Percentiles rank a stretch among this genome's conserved stretches.
Conservation (phyloP, 2,888 invertebrate species). For the Caenorhabditis parvicauda region DNA sequence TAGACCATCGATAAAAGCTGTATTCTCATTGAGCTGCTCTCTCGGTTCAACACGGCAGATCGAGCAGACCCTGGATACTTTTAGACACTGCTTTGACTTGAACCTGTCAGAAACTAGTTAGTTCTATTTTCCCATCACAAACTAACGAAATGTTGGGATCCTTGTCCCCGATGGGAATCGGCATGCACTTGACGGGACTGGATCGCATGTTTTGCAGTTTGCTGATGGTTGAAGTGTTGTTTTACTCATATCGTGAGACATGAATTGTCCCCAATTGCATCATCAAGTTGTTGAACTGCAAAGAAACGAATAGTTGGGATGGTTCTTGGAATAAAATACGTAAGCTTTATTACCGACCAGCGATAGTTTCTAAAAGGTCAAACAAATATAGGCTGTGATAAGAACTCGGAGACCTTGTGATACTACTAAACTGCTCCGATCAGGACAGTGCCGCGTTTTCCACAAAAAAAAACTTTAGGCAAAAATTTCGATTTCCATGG, state of each 20-base stretch:
- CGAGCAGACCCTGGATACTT: constrained; percentile 76
- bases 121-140: background rate
- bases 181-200: constrained; percentile 58
- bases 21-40: constrained; percentile 76
- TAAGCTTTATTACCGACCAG: background rate
- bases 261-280: constrained; percentile 63
- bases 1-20: constrained; percentile 91
- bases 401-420: too few species aligned
- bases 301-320: too few species aligned
- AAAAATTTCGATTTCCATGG: too few species aligned
- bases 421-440: too few species aligned
- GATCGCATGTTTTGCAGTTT: constrained; percentile 51
- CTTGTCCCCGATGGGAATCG: constrained; percentile 52
- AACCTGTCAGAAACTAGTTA: constrained; percentile 33
- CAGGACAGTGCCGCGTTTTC: too few species aligned
- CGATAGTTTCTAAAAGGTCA: background rate
- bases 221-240: constrained; percentile 57
- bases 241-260: constrained; percentile 61
- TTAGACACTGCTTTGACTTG: constrained; percentile 53
- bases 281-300: constrained; percentile 58
- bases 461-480: too few species aligned
- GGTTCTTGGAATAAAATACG: constrained; percentile 2
- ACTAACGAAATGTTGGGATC: constrained; percentile 55
- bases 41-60: constrained; percentile 93
- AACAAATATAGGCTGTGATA: too few species aligned